Conservation (phyloP, 2,113 vertebrate genomes). For the Grammomys surdaster region DNA sequence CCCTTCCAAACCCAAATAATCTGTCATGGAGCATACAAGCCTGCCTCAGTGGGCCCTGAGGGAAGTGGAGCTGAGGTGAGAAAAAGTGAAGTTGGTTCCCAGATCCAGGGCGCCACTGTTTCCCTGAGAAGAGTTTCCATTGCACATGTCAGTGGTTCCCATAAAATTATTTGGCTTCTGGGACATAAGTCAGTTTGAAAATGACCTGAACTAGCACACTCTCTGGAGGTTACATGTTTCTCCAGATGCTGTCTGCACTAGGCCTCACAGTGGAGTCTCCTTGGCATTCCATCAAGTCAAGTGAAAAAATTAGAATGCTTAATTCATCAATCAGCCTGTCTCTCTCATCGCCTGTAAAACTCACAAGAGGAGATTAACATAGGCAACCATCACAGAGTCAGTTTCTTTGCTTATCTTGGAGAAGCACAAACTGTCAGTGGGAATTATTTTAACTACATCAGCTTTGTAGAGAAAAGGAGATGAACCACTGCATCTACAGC, state of each 20-base stretch:
- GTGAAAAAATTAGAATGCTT: slow-evolving; percentile 37
- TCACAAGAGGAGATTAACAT: not conserved
- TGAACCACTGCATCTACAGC: not conserved
- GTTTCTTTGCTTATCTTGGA: slow-evolving; percentile 32
- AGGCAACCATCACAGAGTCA: not conserved
- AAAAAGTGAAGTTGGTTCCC: not conserved
- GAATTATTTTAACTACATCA: slow-evolving; percentile 23
- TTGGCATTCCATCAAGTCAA: slow-evolving; percentile 19
- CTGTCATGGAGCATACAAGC: slow-evolving; percentile 5
- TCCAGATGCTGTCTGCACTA: not conserved
- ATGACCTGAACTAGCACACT: not conserved
- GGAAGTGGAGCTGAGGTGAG: not conserved
- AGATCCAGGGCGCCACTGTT: not conserved
- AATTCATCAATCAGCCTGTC: not conserved
- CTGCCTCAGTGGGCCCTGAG: not conserved
- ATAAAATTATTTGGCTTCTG: slow-evolving; percentile 43
- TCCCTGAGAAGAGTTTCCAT: not conserved
- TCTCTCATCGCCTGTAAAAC: not conserved
- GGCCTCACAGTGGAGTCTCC: not conserved
- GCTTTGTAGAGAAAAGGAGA: slow-evolving; percentile 22
- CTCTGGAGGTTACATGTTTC: not conserved
- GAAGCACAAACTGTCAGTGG: not conserved
- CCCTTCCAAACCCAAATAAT: slow-evolving; percentile 58
- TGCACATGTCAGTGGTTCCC: not conserved
- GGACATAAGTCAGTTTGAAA: slow-evolving; percentile 36